phyloP scores from a whole-genome alignment of 2,888 invertebrate genomes.

The Loripinus fragilis region DNA sequence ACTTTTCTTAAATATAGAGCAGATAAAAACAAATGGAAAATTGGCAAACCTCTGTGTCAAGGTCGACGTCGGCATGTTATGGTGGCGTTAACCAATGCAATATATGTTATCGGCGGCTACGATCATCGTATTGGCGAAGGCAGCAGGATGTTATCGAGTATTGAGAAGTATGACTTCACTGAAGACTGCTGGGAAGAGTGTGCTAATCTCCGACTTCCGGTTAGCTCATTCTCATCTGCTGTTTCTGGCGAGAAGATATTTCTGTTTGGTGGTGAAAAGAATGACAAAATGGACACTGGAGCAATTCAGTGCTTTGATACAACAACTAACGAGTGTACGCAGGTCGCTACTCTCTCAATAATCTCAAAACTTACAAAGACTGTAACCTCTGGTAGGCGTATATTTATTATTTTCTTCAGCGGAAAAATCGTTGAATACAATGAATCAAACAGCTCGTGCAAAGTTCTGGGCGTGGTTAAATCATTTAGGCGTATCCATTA shows the following conservation, averaged over 20 bases:
- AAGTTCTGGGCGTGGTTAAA: slow-evolving; percentile 69
- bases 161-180: slow-evolving; percentile 73
- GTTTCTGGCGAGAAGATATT: slow-evolving; percentile 72
- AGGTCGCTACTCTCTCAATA: slow-evolving; percentile 69
- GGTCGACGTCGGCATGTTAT: slow-evolving; percentile 76
- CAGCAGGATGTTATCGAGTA: slow-evolving; percentile 68
- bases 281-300: slow-evolving; percentile 73
- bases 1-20: slow-evolving; percentile 70
- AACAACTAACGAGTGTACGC: slow-evolving; percentile 62
- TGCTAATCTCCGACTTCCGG: slow-evolving; percentile 67
- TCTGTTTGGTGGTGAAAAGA: slow-evolving; percentile 76
- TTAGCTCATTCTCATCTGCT: slow-evolving; percentile 76
- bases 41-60: slow-evolving; percentile 67
- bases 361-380: slow-evolving; percentile 75
- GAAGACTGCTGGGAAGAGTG: slow-evolving; percentile 70
- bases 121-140: slow-evolving; percentile 74
- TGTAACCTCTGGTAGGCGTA: slow-evolving; percentile 69
- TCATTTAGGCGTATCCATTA: slow-evolving; percentile 76
- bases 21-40: slow-evolving; percentile 75
- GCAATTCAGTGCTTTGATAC: slow-evolving; percentile 77
- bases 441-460: slow-evolving; percentile 56
- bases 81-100: slow-evolving; percentile 71
- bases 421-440: slow-evolving; percentile 73
- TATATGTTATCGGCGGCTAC: slow-evolving; percentile 76
- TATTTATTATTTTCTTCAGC: slow-evolving; percentile 75